Evolutionary conservation across 1,140 invertebrate species (phyloP).

Genomic region (Camponotus floridanus): DNA sequence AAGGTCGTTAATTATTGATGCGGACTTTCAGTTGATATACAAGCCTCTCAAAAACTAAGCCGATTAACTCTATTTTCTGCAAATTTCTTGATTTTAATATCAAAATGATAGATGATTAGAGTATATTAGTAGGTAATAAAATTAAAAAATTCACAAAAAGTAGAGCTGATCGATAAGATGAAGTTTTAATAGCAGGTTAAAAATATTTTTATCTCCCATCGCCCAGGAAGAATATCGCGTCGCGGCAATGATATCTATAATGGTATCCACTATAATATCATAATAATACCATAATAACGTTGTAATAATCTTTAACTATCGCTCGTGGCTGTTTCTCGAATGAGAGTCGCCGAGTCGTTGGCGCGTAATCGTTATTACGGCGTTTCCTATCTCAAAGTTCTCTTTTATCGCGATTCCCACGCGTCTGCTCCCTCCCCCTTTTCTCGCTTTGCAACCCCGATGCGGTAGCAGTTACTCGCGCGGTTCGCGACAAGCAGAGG

Average conservation of each 20-base stretch:
- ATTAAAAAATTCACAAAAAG: no score
- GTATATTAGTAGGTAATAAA: no score
- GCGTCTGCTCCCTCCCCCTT: not conserved
- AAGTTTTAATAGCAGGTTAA: constrained; percentile 7
- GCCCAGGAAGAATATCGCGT: not conserved
- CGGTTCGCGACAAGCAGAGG: constrained; percentile 23
- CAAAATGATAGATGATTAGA: no score
- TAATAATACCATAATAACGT: constrained; percentile 36
- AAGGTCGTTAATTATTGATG: constrained; percentile 6
- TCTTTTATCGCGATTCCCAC: constrained; percentile 53
- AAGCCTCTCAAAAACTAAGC: no score
- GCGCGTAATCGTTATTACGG: constrained; percentile 42
- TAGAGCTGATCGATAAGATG: not conserved
- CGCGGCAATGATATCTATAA: not conserved
- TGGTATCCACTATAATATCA: not conserved
- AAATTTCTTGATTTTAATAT: no score
- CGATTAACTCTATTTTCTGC: no score
- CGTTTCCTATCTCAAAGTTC: constrained; percentile 35
- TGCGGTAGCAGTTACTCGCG: constrained; percentile 29
- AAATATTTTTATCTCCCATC: not conserved
- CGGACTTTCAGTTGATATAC: no score
- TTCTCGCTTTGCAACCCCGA: not conserved
- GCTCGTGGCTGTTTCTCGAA: constrained; percentile 19
- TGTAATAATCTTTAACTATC: constrained; percentile 35
- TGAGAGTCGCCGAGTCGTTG: not conserved